Evolutionary conservation across 1,140 invertebrate species (phyloP), one percentile per base, ranked within the genome.

Genomic region (Anoplolepis gracilipes): DNA sequence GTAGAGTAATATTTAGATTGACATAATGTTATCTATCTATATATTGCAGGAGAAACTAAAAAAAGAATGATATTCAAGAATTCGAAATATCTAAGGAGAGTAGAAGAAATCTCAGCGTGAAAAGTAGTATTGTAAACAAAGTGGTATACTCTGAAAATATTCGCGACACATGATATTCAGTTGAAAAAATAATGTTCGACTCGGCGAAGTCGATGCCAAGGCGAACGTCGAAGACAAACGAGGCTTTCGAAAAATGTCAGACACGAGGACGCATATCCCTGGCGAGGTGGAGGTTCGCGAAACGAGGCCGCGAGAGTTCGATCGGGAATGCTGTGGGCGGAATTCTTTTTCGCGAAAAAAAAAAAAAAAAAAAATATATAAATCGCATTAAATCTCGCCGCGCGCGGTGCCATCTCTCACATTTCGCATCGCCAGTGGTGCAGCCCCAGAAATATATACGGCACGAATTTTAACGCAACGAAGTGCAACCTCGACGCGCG

Each of bases 221-320:
- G 36, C 65, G 78, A 28, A 42, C 57, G 53, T 76, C 55, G n/a
- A 76, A 39, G 25, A 82, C 25, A 30, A 42, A 28, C 25, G 81
- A 62, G 42, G 28, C 57, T 84, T 53, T 84, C 72, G 70, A 84
- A 84, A 81, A 81, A 81, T 72, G 49, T 81, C 53, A 55, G 49
- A 30, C 61, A 25, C 76, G 76, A 67, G 76, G 42, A 67, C 76
- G 61, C 61, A 10, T 19, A 49, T 7, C 39, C 39, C 39, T 39
- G 42, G 46, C 46, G 46, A 49, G 46, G 4, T 19, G 28, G 25
- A 42, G 53, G 53, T 33, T 57, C 53, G 78, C 49, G 78, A 53
- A 70, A 82, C 53, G 53, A 33, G 19, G 49, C 22, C 65, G 36
- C 67, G 67, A 3, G 53, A 46, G 59, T 81, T 61, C 67, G 67